Conservation (phyloP, 2,113 vertebrate species). For the Leucosticte australis region DNA sequence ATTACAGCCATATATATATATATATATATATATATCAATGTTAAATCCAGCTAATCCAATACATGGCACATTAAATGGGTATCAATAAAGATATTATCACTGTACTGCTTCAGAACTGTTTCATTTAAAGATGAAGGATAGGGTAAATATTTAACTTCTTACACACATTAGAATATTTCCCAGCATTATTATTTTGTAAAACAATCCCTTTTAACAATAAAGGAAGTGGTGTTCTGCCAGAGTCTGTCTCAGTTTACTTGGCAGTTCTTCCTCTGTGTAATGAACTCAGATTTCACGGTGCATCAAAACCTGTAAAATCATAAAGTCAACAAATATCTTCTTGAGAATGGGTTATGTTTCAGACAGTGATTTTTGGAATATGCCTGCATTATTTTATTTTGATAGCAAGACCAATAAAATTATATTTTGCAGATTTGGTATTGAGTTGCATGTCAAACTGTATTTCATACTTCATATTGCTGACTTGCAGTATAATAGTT, state of each 20-base stretch:
- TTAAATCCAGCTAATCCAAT: background rate
- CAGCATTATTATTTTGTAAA: background rate
- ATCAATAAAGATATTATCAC: background rate
- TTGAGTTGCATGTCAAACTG: background rate
- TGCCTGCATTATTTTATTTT: background rate
- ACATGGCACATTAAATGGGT: background rate
- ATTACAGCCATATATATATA: background rate
- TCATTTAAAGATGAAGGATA: background rate
- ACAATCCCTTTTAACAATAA: background rate
- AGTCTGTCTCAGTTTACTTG: background rate
- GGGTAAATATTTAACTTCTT: background rate
- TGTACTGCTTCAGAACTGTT: background rate
- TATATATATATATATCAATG: background rate
- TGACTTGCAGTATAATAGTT: background rate
- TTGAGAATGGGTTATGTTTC: background rate
- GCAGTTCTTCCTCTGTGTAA: background rate
- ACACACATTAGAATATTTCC: background rate
- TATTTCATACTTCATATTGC: background rate
- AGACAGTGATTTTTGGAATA: background rate
- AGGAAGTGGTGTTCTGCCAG: background rate
- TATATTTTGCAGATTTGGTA: background rate
- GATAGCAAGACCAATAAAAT: background rate
- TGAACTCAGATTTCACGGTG: background rate
- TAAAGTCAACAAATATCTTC: background rate
- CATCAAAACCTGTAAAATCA: background rate